phyloP scores from a whole-genome alignment of 2,888 invertebrate species.

The Tyria jacobaeae region DNA sequence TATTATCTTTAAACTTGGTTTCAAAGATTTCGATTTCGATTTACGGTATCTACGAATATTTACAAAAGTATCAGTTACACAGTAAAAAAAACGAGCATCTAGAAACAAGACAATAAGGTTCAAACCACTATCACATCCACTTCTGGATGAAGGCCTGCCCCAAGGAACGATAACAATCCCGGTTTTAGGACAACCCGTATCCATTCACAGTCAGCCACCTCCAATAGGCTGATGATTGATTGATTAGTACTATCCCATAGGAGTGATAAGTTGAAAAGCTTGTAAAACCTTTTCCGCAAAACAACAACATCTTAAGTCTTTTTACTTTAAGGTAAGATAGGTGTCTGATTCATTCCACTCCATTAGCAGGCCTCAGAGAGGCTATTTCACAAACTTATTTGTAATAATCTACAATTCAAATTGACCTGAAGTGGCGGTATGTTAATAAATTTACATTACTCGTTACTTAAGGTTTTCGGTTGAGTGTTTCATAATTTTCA shows the following conservation, averaged over 20 bases:
- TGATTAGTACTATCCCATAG: not conserved
- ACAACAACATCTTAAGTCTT: constrained; percentile 21
- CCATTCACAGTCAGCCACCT: too few species aligned
- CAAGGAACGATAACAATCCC: too few species aligned
- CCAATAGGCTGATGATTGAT: too few species aligned
- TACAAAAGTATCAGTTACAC: too few species aligned
- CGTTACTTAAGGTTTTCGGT: constrained; percentile 57
- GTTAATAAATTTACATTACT: constrained; percentile 64
- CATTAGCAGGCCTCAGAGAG: constrained; percentile 61
- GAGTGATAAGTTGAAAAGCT: not conserved
- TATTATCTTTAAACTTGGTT: too few species aligned
- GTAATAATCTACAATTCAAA: constrained; percentile 73
- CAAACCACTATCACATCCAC: too few species aligned
- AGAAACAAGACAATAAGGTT: too few species aligned
- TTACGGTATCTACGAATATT: too few species aligned
- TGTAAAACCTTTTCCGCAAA: constrained; percentile 6
- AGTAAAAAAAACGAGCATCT: too few species aligned
- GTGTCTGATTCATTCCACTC: constrained; percentile 52
- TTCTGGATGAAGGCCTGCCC: too few species aligned
- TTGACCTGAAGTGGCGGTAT: constrained; percentile 60
- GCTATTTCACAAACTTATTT: constrained; percentile 71
- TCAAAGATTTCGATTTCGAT: too few species aligned
- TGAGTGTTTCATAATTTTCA: constrained; percentile 60
- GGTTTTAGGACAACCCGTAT: too few species aligned
- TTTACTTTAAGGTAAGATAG: constrained; percentile 37